These are phyloP conservation scores for Cladorhizidae sp. DNA, from an alignment of 37 sponge, comb jelly and placozoan genomes.

Conservation along the genomic window DNA sequence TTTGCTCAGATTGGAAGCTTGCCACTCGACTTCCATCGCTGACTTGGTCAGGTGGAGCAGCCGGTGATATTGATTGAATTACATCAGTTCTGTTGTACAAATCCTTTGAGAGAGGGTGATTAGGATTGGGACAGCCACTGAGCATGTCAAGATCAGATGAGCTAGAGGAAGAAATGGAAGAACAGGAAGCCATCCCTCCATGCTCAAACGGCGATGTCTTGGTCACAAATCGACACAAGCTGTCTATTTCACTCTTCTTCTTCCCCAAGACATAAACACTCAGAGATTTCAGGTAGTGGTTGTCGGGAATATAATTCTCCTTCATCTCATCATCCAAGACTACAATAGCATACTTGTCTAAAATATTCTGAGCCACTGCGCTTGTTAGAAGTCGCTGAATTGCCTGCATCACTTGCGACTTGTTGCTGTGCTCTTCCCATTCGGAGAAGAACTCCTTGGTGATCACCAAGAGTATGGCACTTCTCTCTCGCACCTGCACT, in stretches of 20 bases:
- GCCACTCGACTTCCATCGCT: too few relatives aligned
- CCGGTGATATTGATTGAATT: too few relatives aligned
- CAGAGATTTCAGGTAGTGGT: background rate
- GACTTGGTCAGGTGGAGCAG: too few relatives aligned
- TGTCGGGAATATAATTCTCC: background rate
- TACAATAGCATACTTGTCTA: background rate
- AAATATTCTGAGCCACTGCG: background rate
- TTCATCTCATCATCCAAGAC: background rate
- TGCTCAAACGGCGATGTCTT: background rate
- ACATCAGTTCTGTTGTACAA: too few relatives aligned
- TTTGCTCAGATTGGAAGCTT: too few relatives aligned
- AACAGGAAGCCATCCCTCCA: background rate
- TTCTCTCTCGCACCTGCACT: background rate
- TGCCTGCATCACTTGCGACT: background rate
- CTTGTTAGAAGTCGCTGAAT: background rate
- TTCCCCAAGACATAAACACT: background rate
- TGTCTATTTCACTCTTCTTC: background rate
- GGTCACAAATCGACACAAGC: background rate
- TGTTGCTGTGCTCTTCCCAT: background rate
- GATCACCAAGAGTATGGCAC: background rate
- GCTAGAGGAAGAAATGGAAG: background rate
- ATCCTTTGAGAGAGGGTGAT: too few relatives aligned
- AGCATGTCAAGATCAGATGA: background rate
- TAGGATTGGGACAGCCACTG: too few relatives aligned
- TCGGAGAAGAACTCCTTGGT: slow-evolving; percentile 6